Conservation (phyloP, 1,140 invertebrate genomes). For the Solenopsis fugax region DNA sequence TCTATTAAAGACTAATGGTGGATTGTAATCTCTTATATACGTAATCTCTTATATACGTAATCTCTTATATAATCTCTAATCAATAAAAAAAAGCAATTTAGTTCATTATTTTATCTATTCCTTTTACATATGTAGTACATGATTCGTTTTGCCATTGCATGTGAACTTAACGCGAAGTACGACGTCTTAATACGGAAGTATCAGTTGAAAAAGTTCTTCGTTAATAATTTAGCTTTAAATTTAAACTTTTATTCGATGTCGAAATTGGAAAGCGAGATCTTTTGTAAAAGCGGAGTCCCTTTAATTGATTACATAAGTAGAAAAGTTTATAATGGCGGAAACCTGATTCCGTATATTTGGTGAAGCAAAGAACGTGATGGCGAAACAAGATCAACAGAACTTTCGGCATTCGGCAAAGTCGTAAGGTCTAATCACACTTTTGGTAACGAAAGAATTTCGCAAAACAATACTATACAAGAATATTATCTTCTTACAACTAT, state of each 20-base stretch:
- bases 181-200: slow-evolving; percentile 1
- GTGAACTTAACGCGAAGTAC: too few relatives aligned
- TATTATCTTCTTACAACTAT: slow-evolving; percentile 9
- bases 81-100: too few relatives aligned
- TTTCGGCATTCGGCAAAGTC: slow-evolving; percentile 12
- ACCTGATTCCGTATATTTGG: slow-evolving; percentile 19
- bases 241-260: slow-evolving; percentile 40
- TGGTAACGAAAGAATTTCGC: neutral
- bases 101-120: too few relatives aligned
- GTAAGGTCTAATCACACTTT: slow-evolving; percentile 34
- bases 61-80: too few relatives aligned
- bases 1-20: too few relatives aligned
- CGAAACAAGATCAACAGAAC: slow-evolving; percentile 43
- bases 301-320: slow-evolving; percentile 50
- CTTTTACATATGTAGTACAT: too few relatives aligned
- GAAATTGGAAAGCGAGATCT: neutral
- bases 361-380: neutral
- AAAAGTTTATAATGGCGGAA: slow-evolving; percentile 53
- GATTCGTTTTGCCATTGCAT: too few relatives aligned
- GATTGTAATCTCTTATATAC: too few relatives aligned
- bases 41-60: too few relatives aligned
- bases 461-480: slow-evolving; percentile 12
- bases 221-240: slow-evolving; percentile 37
- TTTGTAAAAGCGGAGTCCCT: slow-evolving; percentile 20
- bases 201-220: slow-evolving; percentile 13